A percentile compares a stretch with the other conserved stretches of the same genome.
Evolutionary conservation across 2,888 invertebrate species (phyloP).

Genomic region (Vesta saturnalis): DNA sequence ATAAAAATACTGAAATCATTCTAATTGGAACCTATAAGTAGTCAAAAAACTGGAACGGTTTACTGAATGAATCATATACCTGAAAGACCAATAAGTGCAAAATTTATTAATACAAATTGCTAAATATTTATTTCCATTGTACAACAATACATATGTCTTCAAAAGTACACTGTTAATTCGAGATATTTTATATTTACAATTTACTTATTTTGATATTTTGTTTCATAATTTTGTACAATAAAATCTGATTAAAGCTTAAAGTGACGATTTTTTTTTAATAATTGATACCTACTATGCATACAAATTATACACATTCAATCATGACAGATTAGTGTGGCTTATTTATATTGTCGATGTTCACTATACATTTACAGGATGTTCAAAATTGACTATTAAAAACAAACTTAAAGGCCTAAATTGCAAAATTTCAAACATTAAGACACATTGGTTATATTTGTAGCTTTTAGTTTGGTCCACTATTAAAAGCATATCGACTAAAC

Average conservation of each 20-base stretch:
- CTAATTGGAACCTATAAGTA: constrained; percentile 45
- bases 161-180: constrained; percentile 54
- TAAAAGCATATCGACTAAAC: constrained; percentile 1
- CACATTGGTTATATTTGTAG: constrained; percentile 13
- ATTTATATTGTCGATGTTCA: constrained; percentile 45
- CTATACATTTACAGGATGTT: constrained; percentile 31
- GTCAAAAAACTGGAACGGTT: constrained; percentile 56
- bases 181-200: constrained; percentile 51
- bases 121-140: constrained; percentile 61
- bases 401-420: neutral
- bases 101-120: constrained; percentile 58
- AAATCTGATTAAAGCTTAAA: constrained; percentile 58
- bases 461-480: constrained; percentile 8
- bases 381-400: neutral
- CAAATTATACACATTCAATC: constrained; percentile 25
- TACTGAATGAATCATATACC: constrained; percentile 61
- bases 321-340: constrained; percentile 14
- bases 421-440: neutral
- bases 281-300: constrained; percentile 28
- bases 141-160: constrained; percentile 58
- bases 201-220: constrained; percentile 50
- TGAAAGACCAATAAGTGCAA: constrained; percentile 56
- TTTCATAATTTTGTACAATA: constrained; percentile 56
- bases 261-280: constrained; percentile 36
- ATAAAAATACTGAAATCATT: constrained; percentile 58